Evolutionary conservation across 2,113 vertebrate genomes (phyloP).

Genomic region (Holacanthus passer): DNA sequence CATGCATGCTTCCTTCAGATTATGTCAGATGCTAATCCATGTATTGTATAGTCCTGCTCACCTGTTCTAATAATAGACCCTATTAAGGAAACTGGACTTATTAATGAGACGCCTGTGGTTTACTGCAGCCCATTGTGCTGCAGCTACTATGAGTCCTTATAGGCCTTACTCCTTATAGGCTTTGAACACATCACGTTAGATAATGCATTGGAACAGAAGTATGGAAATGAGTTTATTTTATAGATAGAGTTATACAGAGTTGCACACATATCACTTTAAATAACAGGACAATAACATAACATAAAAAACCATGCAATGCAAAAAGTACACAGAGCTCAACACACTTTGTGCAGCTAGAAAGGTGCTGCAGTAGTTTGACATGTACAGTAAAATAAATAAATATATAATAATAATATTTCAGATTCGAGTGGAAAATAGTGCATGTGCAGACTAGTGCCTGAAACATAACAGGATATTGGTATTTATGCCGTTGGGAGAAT

Average conservation of each 20-base stretch:
- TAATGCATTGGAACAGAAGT: not conserved
- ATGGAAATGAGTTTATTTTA: no score
- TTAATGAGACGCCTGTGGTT: slow-evolving; percentile 49
- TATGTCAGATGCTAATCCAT: slow-evolving; percentile 85
- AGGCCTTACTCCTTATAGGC: not conserved
- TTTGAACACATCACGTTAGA: not conserved
- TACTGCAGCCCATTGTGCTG: slow-evolving; percentile 22
- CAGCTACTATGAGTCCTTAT: not conserved
- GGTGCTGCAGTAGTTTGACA: not conserved
- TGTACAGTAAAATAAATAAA: no score
- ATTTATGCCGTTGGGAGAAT: not conserved
- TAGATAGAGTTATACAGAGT: no score
- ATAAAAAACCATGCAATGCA: no score
- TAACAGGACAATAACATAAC: no score
- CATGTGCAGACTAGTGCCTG: not conserved
- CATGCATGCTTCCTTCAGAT: slow-evolving; percentile 79
- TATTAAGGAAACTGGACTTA: slow-evolving; percentile 72
- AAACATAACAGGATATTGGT: not conserved
- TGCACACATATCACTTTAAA: no score
- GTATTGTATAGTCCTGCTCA: slow-evolving; percentile 79
- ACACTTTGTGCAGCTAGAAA: not conserved
- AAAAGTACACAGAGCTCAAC: no score
- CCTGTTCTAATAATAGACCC: slow-evolving; percentile 82
- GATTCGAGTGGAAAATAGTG: not conserved
- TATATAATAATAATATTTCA: not conserved